Percentiles rank a stretch among this genome's conserved stretches.
Conservation (phyloP, 2,113 vertebrate genomes). For the Chaetura pelagica region DNA sequence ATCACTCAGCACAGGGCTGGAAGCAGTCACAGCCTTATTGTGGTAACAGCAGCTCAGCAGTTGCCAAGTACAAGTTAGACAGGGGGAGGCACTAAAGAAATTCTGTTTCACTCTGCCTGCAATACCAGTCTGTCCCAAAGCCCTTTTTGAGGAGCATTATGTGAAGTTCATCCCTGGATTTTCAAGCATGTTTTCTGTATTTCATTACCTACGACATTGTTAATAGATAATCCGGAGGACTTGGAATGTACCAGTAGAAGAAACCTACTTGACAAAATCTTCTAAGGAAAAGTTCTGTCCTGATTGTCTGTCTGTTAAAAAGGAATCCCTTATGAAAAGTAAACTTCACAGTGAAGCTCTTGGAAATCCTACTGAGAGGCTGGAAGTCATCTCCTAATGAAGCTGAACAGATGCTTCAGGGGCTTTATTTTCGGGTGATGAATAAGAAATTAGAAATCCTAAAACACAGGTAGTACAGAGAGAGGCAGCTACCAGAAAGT, state of each 20-base stretch:
- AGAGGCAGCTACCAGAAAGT: slow-evolving; percentile 5
- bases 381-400: slow-evolving; percentile 47
- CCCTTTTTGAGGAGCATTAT: background rate
- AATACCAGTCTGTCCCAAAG: background rate
- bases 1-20: background rate
- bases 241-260: background rate
- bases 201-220: background rate
- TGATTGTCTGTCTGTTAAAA: slow-evolving; percentile 9
- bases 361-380: slow-evolving; percentile 30
- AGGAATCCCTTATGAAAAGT: slow-evolving; percentile 17
- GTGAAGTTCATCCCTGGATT: background rate
- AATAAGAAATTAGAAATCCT: slow-evolving; percentile 9
- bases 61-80: background rate
- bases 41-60: background rate
- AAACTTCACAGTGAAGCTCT: slow-evolving; percentile 24
- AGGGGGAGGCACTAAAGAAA: background rate
- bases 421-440: slow-evolving; percentile 31
- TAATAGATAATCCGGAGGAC: background rate
- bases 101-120: background rate
- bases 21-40: background rate
- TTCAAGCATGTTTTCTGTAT: background rate
- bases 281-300: slow-evolving; percentile 3
- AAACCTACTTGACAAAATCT: background rate
- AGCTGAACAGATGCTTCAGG: background rate
- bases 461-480: slow-evolving; percentile 3